Evolutionary conservation across 1,140 invertebrate species (phyloP).

Genomic region (Aphelinus atriplicis): DNA sequence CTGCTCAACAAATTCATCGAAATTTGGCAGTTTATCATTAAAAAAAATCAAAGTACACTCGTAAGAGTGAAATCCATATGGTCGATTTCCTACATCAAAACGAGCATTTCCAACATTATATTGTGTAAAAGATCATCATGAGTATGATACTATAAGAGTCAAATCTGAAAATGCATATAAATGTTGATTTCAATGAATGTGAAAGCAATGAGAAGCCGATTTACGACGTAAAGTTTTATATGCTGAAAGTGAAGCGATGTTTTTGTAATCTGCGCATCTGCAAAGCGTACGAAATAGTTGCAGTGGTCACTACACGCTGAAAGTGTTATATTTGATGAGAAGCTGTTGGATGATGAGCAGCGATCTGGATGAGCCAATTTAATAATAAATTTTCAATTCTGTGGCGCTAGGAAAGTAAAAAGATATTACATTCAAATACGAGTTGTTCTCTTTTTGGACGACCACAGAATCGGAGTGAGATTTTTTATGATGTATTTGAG

Average conservation of each 20-base stretch:
- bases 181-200: background rate
- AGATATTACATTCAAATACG: no score
- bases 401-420: no score
- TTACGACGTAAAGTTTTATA: background rate
- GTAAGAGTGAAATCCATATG: no score
- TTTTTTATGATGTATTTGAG: no score
- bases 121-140: background rate
- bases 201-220: background rate
- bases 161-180: conserved; percentile 1
- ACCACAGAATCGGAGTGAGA: no score
- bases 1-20: no score
- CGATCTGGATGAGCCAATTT: background rate
- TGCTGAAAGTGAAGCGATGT: background rate
- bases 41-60: no score
- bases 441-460: no score
- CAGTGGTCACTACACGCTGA: background rate
- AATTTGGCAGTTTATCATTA: no score
- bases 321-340: background rate
- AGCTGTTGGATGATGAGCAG: conserved; percentile 14
- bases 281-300: conserved; percentile 3
- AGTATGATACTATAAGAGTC: background rate
- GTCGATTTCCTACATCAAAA: background rate
- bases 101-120: background rate
- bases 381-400: background rate
- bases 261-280: conserved; percentile 3